phyloP scores from a whole-genome alignment of 2,113 vertebrate genomes.

The Ammodytes dubius region DNA sequence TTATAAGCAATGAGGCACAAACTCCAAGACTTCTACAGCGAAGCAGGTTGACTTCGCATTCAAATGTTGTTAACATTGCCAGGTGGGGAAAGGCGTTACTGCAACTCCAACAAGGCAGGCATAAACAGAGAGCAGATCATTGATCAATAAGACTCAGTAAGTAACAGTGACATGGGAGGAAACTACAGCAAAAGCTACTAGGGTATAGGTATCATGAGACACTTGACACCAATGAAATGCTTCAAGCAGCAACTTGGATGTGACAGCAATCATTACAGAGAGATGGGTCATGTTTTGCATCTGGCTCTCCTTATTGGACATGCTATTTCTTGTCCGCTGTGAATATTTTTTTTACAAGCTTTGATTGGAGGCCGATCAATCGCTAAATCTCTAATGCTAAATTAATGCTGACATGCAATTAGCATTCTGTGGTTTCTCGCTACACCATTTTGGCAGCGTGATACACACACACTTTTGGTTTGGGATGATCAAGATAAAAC shows the following conservation, averaged over 20 bases:
- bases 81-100: not conserved
- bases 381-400: not conserved
- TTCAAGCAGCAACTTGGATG: not conserved
- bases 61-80: not conserved
- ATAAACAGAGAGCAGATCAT: not conserved
- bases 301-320: not conserved
- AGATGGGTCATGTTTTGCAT: not conserved
- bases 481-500: constrained; percentile 5
- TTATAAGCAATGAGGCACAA: constrained; percentile 41
- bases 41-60: constrained; percentile 20
- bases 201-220: not conserved
- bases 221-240: constrained; percentile 3
- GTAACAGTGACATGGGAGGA: constrained; percentile 1
- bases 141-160: not conserved
- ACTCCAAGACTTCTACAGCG: constrained; percentile 8
- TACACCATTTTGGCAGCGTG: constrained; percentile 19
- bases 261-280: not conserved
- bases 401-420: constrained; percentile 18
- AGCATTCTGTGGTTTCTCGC: constrained; percentile 21
- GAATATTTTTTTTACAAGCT: not conserved
- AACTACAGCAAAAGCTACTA: not conserved
- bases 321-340: not conserved
- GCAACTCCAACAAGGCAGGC: not conserved
- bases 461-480: constrained; percentile 31
- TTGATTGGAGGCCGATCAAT: not conserved